These are phyloP conservation scores for Drosophila peninsularis DNA, from an alignment of 2,888 invertebrate species.

Conservation along the genomic window DNA sequence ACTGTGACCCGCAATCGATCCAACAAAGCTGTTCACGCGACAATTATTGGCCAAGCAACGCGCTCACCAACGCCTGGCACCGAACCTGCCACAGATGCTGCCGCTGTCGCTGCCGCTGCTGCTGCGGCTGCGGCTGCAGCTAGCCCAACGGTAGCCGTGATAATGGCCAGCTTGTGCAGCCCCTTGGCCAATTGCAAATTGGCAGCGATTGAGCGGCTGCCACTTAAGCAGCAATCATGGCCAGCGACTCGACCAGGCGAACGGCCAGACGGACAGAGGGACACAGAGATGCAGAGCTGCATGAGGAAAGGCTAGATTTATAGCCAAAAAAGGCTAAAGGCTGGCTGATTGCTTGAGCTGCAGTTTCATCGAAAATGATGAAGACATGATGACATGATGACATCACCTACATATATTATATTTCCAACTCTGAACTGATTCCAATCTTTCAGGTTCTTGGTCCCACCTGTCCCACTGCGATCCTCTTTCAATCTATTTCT, in stretches of 20 bases:
- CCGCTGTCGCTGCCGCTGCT: background rate
- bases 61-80: constrained; percentile 58
- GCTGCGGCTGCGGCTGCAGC: background rate
- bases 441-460: no score
- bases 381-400: no score
- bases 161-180: constrained; percentile 62
- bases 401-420: no score
- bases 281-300: constrained; percentile 2
- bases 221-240: constrained; percentile 61
- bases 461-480: no score
- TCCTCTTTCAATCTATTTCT: no score
- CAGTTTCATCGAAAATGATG: background rate
- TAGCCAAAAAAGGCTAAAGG: background rate
- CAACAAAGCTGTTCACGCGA: constrained; percentile 78
- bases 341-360: background rate
- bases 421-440: no score
- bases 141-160: constrained; percentile 71
- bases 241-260: constrained; percentile 11
- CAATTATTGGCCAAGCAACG: constrained; percentile 74
- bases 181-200: constrained; percentile 59
- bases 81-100: constrained; percentile 25
- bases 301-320: background rate
- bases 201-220: constrained; percentile 56
- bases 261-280: background rate
- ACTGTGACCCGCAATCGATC: constrained; percentile 78